Evolutionary conservation across 2,888 invertebrate species (phyloP), one percentile per base, ranked within the genome.

Genomic region (Phortica okadai): DNA sequence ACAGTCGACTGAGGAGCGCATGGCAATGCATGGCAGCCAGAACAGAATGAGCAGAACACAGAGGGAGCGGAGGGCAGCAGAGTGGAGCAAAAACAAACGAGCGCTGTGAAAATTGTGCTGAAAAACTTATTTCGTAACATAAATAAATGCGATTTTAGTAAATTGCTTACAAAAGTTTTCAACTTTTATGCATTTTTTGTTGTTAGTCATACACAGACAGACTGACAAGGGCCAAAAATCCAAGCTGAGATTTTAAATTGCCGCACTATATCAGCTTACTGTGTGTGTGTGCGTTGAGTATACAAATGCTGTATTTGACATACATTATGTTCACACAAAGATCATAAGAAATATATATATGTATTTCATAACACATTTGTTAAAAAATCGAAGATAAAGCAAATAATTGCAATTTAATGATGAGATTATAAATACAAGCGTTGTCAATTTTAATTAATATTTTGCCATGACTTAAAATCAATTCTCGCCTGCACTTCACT

Each of bases 71-170:
- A 56, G 16, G 16, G 16, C 56, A 2, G 3, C 11, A 14, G 16
- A 56, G n/a, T 14, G n/a, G 56, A 0, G 16, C 6, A 56, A 11
- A 10, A 56, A 54, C n/a, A 10, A 54, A 33, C 33, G 54, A 54
- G 16, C 6, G 6, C 56, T 16, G 11, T n/a, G 56, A 56, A 56
- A 56, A 11, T 56, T 56, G 56, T 67, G 66, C 42, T 69, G 69
- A 69, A 50, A 56, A 69, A 50, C 69, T 69, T 69, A 69, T 69
- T 69, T 45, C 69, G 69, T 69, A 45, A 69, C 14, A 21, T 45
- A 69, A 69, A 69, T 69, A 69, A 69, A 69, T 69, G 69, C 16
- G 69, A 50, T 69, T 69, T 69, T 69, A 69, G 45, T 50, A 69
- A 69, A 69, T 69, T 69, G 69, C 69, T 69, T 50, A 50, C 50